Evolutionary conservation across 2,797 vertebrate genomes (phyloP).

Genomic region (Acipenser ruthenus): DNA sequence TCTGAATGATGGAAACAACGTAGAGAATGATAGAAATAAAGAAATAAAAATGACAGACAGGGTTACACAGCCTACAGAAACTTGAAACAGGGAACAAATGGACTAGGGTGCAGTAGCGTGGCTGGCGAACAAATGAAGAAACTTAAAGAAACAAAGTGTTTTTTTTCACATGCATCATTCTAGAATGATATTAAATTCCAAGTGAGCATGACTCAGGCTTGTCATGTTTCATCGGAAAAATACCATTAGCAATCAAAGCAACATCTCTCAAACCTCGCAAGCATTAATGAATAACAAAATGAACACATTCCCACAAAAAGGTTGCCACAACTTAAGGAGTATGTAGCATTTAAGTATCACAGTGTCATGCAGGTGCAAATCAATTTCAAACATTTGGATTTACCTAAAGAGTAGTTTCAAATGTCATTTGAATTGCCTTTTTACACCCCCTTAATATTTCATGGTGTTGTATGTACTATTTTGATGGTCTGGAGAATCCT

Average conservation of each 20-base stretch:
- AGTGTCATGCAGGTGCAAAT: too few relatives aligned
- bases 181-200: constrained; percentile 40
- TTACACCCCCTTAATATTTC: too few relatives aligned
- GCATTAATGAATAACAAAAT: constrained; percentile 7
- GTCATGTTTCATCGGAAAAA: constrained; percentile 11
- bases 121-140: constrained; percentile 52
- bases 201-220: constrained; percentile 12
- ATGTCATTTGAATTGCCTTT: too few relatives aligned
- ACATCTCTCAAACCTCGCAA: constrained; percentile 20
- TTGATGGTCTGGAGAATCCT: too few relatives aligned
- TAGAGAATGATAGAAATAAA: constrained; percentile 1
- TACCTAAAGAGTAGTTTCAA: too few relatives aligned
- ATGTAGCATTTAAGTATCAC: too few relatives aligned
- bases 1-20: constrained; percentile 2
- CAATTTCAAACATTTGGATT: too few relatives aligned
- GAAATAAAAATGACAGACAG: constrained; percentile 7
- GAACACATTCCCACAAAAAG: constrained; percentile 10
- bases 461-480: too few relatives aligned
- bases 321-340: neutral
- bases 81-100: constrained; percentile 7
- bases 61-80: neutral
- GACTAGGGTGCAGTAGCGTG: constrained; percentile 51
- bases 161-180: constrained; percentile 63
- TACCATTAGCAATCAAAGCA: constrained; percentile 12
- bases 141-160: constrained; percentile 21